These are phyloP conservation scores for Semotilus atromaculatus DNA, from an alignment of 2,797 vertebrate species.

Conservation along the genomic window DNA sequence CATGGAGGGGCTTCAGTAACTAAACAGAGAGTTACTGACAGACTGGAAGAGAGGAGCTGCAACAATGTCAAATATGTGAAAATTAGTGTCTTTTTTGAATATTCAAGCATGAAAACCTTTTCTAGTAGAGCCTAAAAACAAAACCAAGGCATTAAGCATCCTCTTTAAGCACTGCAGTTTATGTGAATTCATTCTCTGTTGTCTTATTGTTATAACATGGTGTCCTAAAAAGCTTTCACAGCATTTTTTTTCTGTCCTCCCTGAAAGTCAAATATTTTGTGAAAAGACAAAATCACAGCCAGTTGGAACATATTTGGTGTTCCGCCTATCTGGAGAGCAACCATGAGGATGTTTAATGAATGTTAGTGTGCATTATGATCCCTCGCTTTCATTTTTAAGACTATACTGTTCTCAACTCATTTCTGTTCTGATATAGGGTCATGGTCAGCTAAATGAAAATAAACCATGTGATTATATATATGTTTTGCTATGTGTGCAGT, in stretches of 20 bases:
- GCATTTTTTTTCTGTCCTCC: background rate
- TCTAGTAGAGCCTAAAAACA: background rate
- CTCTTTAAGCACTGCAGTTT: background rate
- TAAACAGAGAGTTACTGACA: background rate
- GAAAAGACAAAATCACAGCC: conserved; percentile 2
- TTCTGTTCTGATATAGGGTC: background rate
- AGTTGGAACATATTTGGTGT: background rate
- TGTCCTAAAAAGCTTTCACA: background rate
- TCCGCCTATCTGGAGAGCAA: background rate
- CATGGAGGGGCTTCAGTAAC: background rate
- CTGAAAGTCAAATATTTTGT: conserved; percentile 24
- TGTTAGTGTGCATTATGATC: background rate
- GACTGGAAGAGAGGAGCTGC: background rate
- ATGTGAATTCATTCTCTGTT: background rate
- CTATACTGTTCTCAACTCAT: background rate
- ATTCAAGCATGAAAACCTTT: background rate
- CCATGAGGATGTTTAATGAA: background rate
- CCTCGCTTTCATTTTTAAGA: background rate
- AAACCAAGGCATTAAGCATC: background rate
- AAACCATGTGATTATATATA: background rate
- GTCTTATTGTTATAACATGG: background rate
- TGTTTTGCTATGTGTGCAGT: background rate
- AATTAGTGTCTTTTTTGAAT: background rate
- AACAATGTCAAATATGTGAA: background rate
- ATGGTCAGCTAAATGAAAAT: background rate